Conservation (phyloP, 2,113 vertebrate genomes). For the Neolamprologus tretocephalus region DNA sequence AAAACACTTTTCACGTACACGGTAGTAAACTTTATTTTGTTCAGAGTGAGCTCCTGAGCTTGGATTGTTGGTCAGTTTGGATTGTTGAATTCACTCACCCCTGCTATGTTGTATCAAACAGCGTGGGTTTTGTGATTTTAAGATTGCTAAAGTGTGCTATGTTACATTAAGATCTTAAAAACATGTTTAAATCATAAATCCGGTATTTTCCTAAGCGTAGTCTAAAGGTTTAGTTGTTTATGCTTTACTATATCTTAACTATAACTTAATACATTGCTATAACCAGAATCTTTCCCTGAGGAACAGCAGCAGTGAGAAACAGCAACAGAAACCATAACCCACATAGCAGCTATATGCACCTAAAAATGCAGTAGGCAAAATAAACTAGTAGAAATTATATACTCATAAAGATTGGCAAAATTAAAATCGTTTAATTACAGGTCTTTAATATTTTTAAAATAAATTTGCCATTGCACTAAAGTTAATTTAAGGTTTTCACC, state of each 20-base stretch:
- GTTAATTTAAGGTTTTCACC: background rate
- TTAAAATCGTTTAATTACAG: background rate
- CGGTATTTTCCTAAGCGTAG: accelerated
- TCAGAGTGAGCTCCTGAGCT: background rate
- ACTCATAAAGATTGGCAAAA: background rate
- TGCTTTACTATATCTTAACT: background rate
- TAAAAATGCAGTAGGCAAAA: background rate
- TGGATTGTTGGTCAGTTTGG: background rate
- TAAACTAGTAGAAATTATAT: background rate
- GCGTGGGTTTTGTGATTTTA: background rate
- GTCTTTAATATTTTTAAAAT: background rate
- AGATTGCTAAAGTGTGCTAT: background rate
- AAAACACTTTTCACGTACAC: background rate
- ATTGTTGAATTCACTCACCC: background rate
- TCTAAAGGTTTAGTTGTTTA: background rate
- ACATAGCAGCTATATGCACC: background rate
- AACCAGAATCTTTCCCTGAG: background rate
- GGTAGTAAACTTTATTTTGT: background rate
- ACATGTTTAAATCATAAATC: background rate
- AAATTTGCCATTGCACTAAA: background rate
- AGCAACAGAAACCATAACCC: background rate
- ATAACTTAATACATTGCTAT: background rate
- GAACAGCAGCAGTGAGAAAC: background rate
- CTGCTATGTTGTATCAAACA: background rate
- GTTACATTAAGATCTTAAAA: background rate